These are phyloP conservation scores for Cathartes aura DNA, from an alignment of 2,113 vertebrate species.

Conservation along the genomic window DNA sequence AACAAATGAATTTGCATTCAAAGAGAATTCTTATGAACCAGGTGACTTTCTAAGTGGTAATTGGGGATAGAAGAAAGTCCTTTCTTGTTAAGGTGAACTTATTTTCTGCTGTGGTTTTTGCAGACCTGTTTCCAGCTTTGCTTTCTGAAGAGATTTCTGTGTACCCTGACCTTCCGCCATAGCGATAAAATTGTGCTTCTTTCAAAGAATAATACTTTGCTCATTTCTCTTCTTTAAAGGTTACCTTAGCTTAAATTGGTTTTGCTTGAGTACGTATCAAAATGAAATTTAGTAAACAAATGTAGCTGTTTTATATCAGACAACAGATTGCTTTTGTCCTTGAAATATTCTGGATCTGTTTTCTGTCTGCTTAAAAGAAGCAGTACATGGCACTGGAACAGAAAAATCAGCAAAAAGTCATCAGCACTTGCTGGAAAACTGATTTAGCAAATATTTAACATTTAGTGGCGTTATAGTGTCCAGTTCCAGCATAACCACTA, in stretches of 20 bases:
- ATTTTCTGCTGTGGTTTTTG: background rate
- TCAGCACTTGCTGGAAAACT: background rate
- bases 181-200: background rate
- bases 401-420: background rate
- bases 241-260: conserved; percentile 49
- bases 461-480: background rate
- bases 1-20: background rate
- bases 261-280: conserved; percentile 24
- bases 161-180: conserved; percentile 13
- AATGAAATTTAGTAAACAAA: conserved; percentile 66
- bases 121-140: background rate
- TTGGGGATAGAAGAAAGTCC: background rate
- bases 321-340: conserved; percentile 51
- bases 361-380: background rate
- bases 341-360: conserved; percentile 26
- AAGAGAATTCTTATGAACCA: background rate
- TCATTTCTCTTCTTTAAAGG: conserved; percentile 48
- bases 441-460: conserved; percentile 22
- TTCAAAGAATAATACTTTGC: conserved; percentile 18
- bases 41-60: conserved; percentile 15
- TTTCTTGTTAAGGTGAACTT: background rate
- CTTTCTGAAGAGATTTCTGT: conserved; percentile 27
- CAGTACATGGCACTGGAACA: background rate
- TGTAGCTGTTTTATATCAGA: conserved; percentile 17
- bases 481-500: background rate